Conservation (phyloP, 2,888 invertebrate species). For the Uloborus plumipes region DNA sequence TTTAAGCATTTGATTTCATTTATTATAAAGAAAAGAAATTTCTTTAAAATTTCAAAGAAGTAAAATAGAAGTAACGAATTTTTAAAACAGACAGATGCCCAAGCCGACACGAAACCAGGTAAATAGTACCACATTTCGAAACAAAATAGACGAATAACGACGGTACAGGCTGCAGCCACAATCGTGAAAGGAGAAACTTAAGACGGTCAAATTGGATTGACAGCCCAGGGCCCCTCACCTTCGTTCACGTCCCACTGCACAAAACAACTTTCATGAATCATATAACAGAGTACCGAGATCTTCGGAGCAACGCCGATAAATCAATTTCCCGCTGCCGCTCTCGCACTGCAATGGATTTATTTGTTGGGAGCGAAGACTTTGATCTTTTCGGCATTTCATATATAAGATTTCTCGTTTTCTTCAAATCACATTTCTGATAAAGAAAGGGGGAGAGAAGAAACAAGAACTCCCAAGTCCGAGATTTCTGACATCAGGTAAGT, state of each 20-base stretch:
- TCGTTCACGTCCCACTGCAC: background rate
- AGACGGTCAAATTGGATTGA: conserved; percentile 15
- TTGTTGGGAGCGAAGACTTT: background rate
- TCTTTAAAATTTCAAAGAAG: too few relatives aligned
- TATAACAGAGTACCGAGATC: conserved; percentile 17
- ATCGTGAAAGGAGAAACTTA: background rate
- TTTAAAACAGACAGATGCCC: too few relatives aligned
- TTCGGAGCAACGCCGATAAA: conserved; percentile 12
- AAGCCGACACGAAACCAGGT: too few relatives aligned
- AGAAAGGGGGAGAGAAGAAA: conserved; percentile 8
- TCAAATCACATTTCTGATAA: conserved; percentile 43
- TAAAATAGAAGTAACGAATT: too few relatives aligned
- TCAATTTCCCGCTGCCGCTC: conserved; percentile 7
- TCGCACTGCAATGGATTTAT: background rate
- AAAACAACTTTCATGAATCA: conserved; percentile 50
- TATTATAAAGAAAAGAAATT: too few relatives aligned
- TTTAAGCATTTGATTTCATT: too few relatives aligned
- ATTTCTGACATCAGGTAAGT: background rate
- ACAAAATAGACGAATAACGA: too few relatives aligned
- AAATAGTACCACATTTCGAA: too few relatives aligned
- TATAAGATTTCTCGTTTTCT: background rate
- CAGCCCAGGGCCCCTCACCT: background rate
- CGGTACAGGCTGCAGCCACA: too few relatives aligned
- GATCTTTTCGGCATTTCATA: background rate
- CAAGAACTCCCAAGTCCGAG: background rate